Evolutionary conservation across 35 echinoderm and acorn worm genomes (phyloP).

Genomic region (Lytechinus variegatus): DNA sequence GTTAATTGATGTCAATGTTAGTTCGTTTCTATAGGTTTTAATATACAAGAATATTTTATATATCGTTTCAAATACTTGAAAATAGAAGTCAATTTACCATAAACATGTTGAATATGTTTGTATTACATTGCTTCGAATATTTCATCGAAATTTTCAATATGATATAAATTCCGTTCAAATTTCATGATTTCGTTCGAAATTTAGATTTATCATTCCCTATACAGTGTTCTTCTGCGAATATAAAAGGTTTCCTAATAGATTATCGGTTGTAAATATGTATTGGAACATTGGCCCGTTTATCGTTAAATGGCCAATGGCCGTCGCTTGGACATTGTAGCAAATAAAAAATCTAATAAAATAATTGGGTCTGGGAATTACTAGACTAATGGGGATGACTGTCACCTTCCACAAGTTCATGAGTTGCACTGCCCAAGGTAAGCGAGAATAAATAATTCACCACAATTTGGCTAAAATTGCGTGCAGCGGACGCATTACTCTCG

Average conservation of each 20-base stretch:
- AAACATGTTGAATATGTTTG: no score
- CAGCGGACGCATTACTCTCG: conserved; percentile 29
- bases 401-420: not conserved
- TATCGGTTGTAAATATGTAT: no score
- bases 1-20: no score
- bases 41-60: no score
- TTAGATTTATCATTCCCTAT: not conserved
- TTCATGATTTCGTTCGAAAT: not conserved
- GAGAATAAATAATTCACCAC: conserved; percentile 43
- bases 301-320: no score
- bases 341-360: not conserved
- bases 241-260: not conserved
- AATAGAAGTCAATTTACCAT: no score
- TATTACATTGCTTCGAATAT: no score
- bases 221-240: not conserved
- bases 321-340: no score
- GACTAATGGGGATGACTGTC: not conserved
- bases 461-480: conserved; percentile 49
- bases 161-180: no score
- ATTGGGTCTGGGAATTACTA: not conserved
- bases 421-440: not conserved
- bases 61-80: no score
- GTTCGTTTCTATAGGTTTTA: no score
- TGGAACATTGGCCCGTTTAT: not conserved
- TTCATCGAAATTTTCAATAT: no score